These are phyloP conservation scores for Umimayanthus kanabou DNA, from an alignment of 92 coral and sea anemone species.

Conservation along the genomic window DNA sequence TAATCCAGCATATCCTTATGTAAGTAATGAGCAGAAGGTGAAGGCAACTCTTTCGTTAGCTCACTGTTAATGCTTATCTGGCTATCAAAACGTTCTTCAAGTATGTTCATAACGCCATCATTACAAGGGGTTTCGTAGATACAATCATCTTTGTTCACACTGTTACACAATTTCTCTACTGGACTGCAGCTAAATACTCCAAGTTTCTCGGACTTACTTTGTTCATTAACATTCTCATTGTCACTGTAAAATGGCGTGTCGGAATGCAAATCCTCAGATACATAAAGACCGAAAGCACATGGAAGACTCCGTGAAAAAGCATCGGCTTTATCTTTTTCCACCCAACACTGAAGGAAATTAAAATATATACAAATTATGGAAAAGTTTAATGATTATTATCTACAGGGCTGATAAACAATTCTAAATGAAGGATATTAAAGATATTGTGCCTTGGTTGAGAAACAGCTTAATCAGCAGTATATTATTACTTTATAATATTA, in stretches of 20 bases:
- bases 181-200: slow-evolving; percentile 32
- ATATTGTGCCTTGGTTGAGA: no score
- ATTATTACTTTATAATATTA: no score
- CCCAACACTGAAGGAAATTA: neutral
- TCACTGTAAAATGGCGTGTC: neutral
- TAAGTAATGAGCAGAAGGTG: neutral
- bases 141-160: neutral
- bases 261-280: neutral
- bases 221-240: neutral
- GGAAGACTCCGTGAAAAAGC: neutral
- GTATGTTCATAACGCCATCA: neutral
- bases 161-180: neutral
- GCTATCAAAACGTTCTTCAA: slow-evolving; percentile 12
- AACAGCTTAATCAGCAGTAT: no score
- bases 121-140: neutral
- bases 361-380: neutral
- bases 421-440: no score
- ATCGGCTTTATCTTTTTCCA: neutral
- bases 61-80: slow-evolving; percentile 21
- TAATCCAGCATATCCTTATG: neutral
- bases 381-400: neutral
- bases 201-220: neutral
- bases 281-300: neutral
- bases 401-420: no score
- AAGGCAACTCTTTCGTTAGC: neutral